These are phyloP conservation scores for Hyposoter didymator DNA, from an alignment of 2,888 invertebrate species.

Conservation along the genomic window DNA sequence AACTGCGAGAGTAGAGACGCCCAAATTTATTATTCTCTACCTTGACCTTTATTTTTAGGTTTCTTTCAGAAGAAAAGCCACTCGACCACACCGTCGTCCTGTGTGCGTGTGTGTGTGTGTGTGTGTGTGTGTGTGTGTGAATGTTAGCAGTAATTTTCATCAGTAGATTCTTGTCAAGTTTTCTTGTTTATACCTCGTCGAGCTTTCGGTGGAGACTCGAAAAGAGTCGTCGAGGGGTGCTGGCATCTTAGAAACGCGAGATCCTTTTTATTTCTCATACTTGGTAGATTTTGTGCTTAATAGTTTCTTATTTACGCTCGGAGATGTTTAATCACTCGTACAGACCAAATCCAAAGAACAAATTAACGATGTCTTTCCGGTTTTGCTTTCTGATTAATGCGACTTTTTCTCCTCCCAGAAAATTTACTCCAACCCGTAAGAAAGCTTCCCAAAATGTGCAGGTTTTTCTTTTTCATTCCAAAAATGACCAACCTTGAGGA, in stretches of 20 bases:
- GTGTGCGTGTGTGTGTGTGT: neutral
- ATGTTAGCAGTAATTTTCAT: slow-evolving; percentile 43
- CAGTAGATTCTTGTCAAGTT: slow-evolving; percentile 51
- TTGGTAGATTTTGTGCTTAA: slow-evolving; percentile 16
- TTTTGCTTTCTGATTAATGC: slow-evolving; percentile 75
- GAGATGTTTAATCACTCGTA: slow-evolving; percentile 31
- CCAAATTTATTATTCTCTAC: slow-evolving; percentile 46
- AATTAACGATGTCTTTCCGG: slow-evolving; percentile 76
- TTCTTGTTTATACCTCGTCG: slow-evolving; percentile 59
- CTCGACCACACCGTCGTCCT: slow-evolving; percentile 18
- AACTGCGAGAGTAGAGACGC: slow-evolving; percentile 35
- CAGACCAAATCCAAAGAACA: slow-evolving; percentile 66
- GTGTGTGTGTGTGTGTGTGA: neutral
- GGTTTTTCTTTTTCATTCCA: neutral
- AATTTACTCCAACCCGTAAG: slow-evolving; percentile 65
- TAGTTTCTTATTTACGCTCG: slow-evolving; percentile 24
- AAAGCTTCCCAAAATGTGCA: slow-evolving; percentile 30
- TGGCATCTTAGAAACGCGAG: slow-evolving; percentile 60
- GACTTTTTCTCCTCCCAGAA: slow-evolving; percentile 18
- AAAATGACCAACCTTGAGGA: slow-evolving; percentile 69
- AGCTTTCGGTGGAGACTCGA: slow-evolving; percentile 31
- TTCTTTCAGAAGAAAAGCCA: neutral
- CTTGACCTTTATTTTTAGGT: slow-evolving; percentile 59
- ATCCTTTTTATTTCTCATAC: slow-evolving; percentile 31
- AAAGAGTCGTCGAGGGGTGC: slow-evolving; percentile 8